Percentiles rank a stretch among this genome's conserved stretches.
Conservation (phyloP, 2,113 vertebrate genomes). For the Tetrax tetrax region DNA sequence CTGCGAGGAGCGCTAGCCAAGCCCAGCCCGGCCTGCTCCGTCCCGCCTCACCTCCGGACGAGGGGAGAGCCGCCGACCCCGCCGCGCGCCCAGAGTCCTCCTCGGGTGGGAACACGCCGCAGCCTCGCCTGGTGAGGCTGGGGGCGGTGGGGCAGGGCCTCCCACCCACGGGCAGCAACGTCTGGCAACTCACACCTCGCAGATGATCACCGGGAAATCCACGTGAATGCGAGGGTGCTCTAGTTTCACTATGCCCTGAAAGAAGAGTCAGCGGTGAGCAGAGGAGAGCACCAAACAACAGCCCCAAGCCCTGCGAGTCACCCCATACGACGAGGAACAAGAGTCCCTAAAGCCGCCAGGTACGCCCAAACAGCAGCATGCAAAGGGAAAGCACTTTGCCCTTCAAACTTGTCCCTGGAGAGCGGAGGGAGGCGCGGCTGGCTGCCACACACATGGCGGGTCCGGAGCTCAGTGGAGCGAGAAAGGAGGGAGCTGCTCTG, state of each 20-base stretch:
- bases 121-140: not conserved
- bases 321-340: accelerated
- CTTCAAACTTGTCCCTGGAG: not conserved
- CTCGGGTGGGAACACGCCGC: not conserved
- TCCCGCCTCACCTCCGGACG: not conserved
- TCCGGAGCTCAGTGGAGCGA: not conserved
- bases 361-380: not conserved
- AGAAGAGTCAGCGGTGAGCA: slow-evolving; percentile 16
- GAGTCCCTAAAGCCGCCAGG: not conserved
- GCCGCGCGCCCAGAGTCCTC: not conserved
- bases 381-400: not conserved
- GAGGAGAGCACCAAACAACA: not conserved
- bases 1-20: not conserved
- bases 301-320: not conserved
- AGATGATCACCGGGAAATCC: slow-evolving; percentile 96
- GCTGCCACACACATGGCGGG: not conserved
- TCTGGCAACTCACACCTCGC: slow-evolving; percentile 84
- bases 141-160: slow-evolving; percentile 1
- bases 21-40: not conserved
- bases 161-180: not conserved
- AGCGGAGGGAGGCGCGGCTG: accelerated
- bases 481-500: slow-evolving; percentile 45
- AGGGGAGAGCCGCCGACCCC: not conserved
- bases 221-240: slow-evolving; percentile 94
- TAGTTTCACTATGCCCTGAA: slow-evolving; percentile 92